Base-by-base conservation (phyloP, 1,140 invertebrate species). In the Planococcus citri region DNA sequence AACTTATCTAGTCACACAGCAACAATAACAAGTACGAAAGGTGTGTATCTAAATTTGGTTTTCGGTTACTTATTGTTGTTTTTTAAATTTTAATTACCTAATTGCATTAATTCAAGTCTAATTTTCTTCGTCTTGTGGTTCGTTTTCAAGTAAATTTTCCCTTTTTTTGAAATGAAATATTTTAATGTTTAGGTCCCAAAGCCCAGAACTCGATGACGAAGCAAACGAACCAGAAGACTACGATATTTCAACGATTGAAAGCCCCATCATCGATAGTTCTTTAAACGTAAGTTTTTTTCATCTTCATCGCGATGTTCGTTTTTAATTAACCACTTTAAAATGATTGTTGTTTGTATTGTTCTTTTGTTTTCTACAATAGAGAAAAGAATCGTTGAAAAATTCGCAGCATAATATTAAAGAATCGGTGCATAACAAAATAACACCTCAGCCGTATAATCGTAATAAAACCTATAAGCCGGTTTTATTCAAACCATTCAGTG, bases 381-480 rank as follows among this genome's bases (percentile, higher is more conserved):
- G 41, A 51, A 17, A 51, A 51, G 41, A 51, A 17, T 51, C 17
- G 17, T 51, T 51, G 17, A 51, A 51, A 17, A 51, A 51, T 51
- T 3, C 41, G 17, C n/a, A n/a, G n/a, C n/a, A n/a, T n/a, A n/a
- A n/a, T n/a, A 33, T 3, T 33, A 33, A 33, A 33, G 41, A 51
- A 51, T 27, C 24, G 60, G 25, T 64, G 60, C 8, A 25, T 64
- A 64, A 64, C 22, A 64, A 25, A 58, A 70, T 69, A 14, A 27
- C 71, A 33, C 60, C 78, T 64, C 77, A 79, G 72, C 79, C 79
- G 9, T 80, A 79, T 68, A 76, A 76, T 38, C 69, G 75, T 38
- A 77, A 75, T 58, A 80, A 79, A 73, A 75, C 75, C n/a, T 80
- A 79, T 71, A 77, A 78, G 68, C 79, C 79, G 8, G 79, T 80